phyloP scores from a whole-genome alignment of 2,888 invertebrate species.

The Hydropsyche betteni region DNA sequence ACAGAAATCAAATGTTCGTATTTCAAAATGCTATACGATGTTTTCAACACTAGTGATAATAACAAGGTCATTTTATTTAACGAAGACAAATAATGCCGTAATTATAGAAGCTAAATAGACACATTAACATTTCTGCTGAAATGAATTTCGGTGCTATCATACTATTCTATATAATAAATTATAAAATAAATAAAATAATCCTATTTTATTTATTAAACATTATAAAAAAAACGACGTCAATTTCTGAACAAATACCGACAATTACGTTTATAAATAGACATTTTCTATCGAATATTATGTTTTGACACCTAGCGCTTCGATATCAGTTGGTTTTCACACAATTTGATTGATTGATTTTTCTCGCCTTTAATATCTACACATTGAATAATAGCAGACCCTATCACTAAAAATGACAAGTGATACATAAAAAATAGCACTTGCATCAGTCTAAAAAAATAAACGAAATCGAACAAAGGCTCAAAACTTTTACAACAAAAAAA shows the following conservation, averaged over 20 bases:
- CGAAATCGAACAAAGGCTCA: constrained; percentile 29
- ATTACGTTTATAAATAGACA: background rate
- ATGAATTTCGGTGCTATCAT: no score
- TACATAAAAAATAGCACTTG: constrained; percentile 22
- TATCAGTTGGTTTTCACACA: constrained; percentile 27
- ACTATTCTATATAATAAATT: background rate
- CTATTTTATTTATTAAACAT: background rate
- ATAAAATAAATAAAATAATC: background rate
- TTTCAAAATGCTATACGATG: constrained; percentile 12
- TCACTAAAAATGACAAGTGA: constrained; percentile 20
- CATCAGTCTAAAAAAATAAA: constrained; percentile 5
- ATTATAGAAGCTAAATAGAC: background rate
- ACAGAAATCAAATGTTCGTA: constrained; percentile 10
- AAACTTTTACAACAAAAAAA: constrained; percentile 3
- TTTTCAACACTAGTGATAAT: constrained; percentile 13
- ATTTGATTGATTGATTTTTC: constrained; percentile 39
- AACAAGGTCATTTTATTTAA: constrained; percentile 21
- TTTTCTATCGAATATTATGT: background rate
- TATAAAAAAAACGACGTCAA: background rate
- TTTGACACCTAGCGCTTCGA: constrained; percentile 26
- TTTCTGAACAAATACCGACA: background rate
- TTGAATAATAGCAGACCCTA: constrained; percentile 8
- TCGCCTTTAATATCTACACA: constrained; percentile 22
- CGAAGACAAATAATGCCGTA: background rate
- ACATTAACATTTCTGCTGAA: background rate